Evolutionary conservation across 2,113 vertebrate species (phyloP), one percentile per base, ranked within the genome.

Genomic region (Eclectus roratus): DNA sequence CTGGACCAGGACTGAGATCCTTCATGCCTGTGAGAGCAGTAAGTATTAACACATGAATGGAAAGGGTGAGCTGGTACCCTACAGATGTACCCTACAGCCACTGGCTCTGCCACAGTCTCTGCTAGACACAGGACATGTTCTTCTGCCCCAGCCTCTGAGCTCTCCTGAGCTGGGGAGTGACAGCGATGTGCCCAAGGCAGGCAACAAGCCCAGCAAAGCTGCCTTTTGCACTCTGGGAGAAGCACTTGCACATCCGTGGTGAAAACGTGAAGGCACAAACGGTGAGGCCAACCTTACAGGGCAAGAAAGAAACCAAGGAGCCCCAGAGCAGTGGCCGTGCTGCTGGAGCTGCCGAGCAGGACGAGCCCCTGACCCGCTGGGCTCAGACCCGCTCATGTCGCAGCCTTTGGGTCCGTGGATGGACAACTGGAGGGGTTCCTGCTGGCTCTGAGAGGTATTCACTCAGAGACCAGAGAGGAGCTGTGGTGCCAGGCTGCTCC

Each of bases 141-240:
- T 55, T 79, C 55, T 69, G 39, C 19, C 18, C 60, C n/a, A 44
- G 43, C 11, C 33, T 35, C 43, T 18, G 52, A 3, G 13, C 28
- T 46, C 27, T 28, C 31, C 83, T 19, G 53, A 41, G 88, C 52
- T 11, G 21, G 15, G 29, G 17, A 46, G 17, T 1, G 13, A 66
- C 37, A 0, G 0, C 14, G 15, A 73, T 1, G 1, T 25, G 46
- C 47, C n/a, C 0, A 0, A 44, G 39, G 27, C 53, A 71, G 31
- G 44, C 61, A 60, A n/a, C 37, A 58, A 44, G 18, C 13, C 27
- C 37, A 55, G 71, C 35, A 78, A 61, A 70, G 33, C 28, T 28
- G n/a, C 0, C 0, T 21, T 80, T 53, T 56, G 17, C 25, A 27
- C 28, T 10, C 37, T 47, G n/a, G 9, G 20, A 86, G 43, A 80